Evolutionary conservation across 2,797 vertebrate species (phyloP).

Genomic region (Lemur catta): DNA sequence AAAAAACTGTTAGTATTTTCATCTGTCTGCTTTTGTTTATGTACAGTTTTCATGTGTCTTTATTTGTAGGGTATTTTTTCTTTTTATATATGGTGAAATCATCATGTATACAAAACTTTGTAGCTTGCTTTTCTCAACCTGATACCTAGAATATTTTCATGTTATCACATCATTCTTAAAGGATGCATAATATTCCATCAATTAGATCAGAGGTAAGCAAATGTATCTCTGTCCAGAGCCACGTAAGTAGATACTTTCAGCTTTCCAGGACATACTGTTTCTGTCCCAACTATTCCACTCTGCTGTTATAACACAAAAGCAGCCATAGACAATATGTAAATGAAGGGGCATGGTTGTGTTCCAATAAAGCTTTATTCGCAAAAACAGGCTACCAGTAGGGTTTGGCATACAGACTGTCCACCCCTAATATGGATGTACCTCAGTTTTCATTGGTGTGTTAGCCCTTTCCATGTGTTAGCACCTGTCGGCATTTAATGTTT

Average conservation of each 20-base stretch:
- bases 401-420: background rate
- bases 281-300: background rate
- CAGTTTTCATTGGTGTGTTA: background rate
- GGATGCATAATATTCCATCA: background rate
- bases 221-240: background rate
- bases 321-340: background rate
- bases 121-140: background rate
- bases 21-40: background rate
- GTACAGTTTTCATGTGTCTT: background rate
- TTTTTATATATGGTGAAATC: background rate
- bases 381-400: background rate
- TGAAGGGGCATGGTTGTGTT: background rate
- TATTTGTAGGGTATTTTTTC: background rate
- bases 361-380: constrained; percentile 53
- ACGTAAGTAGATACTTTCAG: background rate
- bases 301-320: background rate
- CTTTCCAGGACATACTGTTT: background rate
- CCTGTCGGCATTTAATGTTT: background rate
- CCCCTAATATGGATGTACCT: background rate
- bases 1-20: background rate
- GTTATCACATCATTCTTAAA: background rate
- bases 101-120: background rate
- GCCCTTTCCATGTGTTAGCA: background rate
- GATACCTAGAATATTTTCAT: background rate
- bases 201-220: background rate